Evolutionary conservation across 2,113 vertebrate genomes (phyloP), one percentile per base, ranked within the genome.

Genomic region (Motacilla tschutschensis): DNA sequence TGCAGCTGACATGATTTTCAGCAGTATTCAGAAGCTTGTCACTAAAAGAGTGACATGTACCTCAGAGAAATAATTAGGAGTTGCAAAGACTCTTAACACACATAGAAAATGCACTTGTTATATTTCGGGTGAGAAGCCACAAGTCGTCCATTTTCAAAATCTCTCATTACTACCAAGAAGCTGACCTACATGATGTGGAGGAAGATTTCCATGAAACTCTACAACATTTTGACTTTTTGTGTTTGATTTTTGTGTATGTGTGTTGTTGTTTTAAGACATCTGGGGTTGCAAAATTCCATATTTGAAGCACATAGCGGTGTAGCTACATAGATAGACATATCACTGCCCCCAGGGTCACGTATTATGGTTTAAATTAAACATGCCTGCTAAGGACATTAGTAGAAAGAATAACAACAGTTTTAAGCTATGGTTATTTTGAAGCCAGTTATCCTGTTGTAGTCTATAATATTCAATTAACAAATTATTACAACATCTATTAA

Each of bases 401-500:
- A 72, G 77, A 71, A 91, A 67, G 17, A 55, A 74, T 71, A 87
- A 60, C 25, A 85, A 50, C 13, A 71, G 26, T 72, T 89, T 72
- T 58, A 80, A 40, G 20, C 38, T 50, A 28, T 17, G 14, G 16
- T 71, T 91, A 78, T 83, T 87, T 87, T 80, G 62, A 83, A 92
- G 69, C 9, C 24, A 74, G 22, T 75, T 85, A 78, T 62, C 48
- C 41, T 69, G 11, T 64, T 87, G 50, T 63, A 73, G 71, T 88
- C 64, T 58, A 21, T 69, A 82, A 74, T 54, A 82, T 46, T 84
- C 36, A 69, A 43, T 81, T 75, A 79, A 79, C 47, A 80, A 91
- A 74, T 67, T 38, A 87, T 72, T 85, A 78, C 31, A 76, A 55
- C 29, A 36, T 41, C 76, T 67, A 85, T 87, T 89, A 91, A 83